Conservation (phyloP, 2,113 vertebrate genomes). For the Plecotus auritus region DNA sequence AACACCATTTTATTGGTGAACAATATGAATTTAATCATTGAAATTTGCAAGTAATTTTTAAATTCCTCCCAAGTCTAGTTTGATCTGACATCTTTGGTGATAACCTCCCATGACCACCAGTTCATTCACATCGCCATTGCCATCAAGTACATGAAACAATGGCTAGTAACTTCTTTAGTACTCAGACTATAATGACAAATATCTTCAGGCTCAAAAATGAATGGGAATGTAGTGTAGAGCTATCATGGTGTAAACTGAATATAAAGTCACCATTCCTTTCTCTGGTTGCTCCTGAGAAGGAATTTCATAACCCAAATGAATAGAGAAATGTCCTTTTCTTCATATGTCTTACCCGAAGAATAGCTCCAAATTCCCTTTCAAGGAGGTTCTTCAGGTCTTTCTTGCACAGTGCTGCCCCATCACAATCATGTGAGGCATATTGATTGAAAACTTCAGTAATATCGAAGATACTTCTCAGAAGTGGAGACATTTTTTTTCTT, state of each 20-base stretch:
- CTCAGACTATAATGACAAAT: neutral
- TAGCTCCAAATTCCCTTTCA: slow-evolving; percentile 75
- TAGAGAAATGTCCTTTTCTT: neutral
- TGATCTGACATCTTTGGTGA: neutral
- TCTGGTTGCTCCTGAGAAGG: neutral
- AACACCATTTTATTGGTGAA: neutral
- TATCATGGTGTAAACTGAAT: neutral
- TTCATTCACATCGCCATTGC: neutral
- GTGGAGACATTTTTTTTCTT: slow-evolving; percentile 74
- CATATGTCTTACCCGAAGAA: slow-evolving; percentile 74
- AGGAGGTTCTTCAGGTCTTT: slow-evolving; percentile 75
- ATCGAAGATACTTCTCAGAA: slow-evolving; percentile 77
- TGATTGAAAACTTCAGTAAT: slow-evolving; percentile 75
- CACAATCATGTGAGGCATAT: slow-evolving; percentile 50
- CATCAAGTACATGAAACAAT: neutral
- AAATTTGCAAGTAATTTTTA: slow-evolving; percentile 24
- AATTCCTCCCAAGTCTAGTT: neutral
- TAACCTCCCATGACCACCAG: neutral
- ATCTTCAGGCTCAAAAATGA: neutral
- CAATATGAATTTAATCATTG: neutral
- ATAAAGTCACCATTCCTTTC: neutral
- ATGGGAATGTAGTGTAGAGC: neutral
- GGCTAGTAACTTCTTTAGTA: neutral
- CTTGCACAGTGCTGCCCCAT: slow-evolving; percentile 58
- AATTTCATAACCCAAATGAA: neutral